Base-by-base conservation (phyloP, 2,797 vertebrate genomes). In the Sciaenops ocellatus region DNA sequence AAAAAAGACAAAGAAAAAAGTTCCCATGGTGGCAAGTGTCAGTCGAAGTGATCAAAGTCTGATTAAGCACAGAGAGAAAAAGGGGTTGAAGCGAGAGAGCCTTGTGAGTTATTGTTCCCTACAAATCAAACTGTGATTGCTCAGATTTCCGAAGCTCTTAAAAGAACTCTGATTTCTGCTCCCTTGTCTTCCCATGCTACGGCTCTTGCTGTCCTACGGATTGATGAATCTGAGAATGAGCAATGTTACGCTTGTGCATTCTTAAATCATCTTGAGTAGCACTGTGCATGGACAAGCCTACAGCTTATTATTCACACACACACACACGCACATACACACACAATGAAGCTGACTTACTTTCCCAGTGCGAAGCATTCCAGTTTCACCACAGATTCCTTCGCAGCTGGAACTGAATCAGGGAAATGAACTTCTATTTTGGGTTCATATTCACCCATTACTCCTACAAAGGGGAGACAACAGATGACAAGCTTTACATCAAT, bases 401-500 rank as follows among this genome's bases (percentile, higher is more conserved):
- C 97, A 84, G 96, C 97, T 65, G 97, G 97, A 74, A 99, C 94
- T 0, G 95, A 96, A 91, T 99, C 98, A 3, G 97, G 95, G 91
- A 99, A 98, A 93, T 98, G 96, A 91, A 99, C 96, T 95, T 99
- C 98, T 94, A 99, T 99, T 95, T 99, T 99, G 65, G 98, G 98
- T 91, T 99, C 98, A 10, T 99, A 99, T 94, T 99, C 97, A 61
- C 97, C 98, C 98, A 99, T 99, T 74, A 96, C 96, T 88, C 97
- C 98, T 99, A 68, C 1, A 75, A 78, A 67, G 84, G 80, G 81
- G 78, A 91, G 72, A 92, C 72, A 90, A 92, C 34, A 87, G 67
- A 91, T 34, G 59, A 76, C 75, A 78, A 84, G 59, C 42, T 73
- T 87, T 63, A 85, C 79, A 90, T 87, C 64, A 83, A 71, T 90